Percentiles rank a stretch among this genome's conserved stretches.
phyloP scores from a whole-genome alignment of 2,888 invertebrate genomes.

The Abrostola triplasia region DNA sequence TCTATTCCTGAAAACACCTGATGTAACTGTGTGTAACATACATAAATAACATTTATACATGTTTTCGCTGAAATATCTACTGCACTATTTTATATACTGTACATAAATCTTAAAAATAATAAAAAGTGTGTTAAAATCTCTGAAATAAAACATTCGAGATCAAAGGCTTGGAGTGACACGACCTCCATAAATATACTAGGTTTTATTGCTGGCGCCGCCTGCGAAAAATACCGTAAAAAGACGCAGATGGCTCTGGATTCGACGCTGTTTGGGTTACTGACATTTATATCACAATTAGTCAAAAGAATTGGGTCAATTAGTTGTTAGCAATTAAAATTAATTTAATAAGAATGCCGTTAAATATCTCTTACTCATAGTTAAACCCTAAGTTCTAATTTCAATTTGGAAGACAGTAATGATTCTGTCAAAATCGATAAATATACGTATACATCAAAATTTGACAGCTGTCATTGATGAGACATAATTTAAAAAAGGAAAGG shows the following conservation, averaged over 20 bases:
- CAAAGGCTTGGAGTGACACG: slow-evolving; percentile 54
- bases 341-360: too few relatives aligned
- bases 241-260: slow-evolving; percentile 5
- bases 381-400: too few relatives aligned
- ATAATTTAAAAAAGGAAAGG: too few relatives aligned
- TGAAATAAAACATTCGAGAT: slow-evolving; percentile 49
- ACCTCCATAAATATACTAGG: slow-evolving; percentile 43
- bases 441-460: too few relatives aligned
- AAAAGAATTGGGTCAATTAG: neutral
- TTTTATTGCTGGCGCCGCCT: slow-evolving; percentile 51
- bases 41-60: slow-evolving; percentile 42
- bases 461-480: too few relatives aligned
- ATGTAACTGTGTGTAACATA: slow-evolving; percentile 41
- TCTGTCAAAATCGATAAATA: too few relatives aligned
- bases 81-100: slow-evolving; percentile 38
- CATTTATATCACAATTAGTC: neutral
- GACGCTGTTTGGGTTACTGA: neutral
- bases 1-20: slow-evolving; percentile 28
- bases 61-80: slow-evolving; percentile 35
- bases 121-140: slow-evolving; percentile 38
- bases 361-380: too few relatives aligned
- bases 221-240: slow-evolving; percentile 34
- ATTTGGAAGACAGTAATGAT: too few relatives aligned
- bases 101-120: slow-evolving; percentile 57
- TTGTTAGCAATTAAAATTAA: too few relatives aligned